These are phyloP conservation scores for Pseudomyrmex concolor DNA, from an alignment of 1,140 invertebrate species.

Conservation along the genomic window DNA sequence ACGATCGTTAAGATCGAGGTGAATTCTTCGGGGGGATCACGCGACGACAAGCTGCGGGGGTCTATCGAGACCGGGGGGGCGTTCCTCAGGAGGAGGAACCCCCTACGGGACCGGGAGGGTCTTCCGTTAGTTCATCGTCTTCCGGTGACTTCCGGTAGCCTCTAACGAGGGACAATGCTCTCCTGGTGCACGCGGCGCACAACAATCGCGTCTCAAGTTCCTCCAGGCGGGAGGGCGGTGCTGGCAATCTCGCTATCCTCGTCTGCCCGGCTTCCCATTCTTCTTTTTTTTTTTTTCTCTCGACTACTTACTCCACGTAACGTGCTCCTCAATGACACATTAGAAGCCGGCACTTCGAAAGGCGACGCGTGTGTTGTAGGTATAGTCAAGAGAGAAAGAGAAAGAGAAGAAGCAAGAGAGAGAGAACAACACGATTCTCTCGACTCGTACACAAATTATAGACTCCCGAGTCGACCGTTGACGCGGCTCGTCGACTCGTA, in stretches of 20 bases:
- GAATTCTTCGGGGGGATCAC: conserved; percentile 31
- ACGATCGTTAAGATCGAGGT: conserved; percentile 75
- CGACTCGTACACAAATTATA: conserved; percentile 83
- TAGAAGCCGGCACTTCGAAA: conserved; percentile 66
- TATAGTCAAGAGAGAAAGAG: conserved; percentile 38
- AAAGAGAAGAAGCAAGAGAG: background rate
- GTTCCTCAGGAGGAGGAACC: conserved; percentile 58
- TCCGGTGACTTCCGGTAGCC: conserved; percentile 84
- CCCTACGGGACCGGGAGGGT: conserved; percentile 64
- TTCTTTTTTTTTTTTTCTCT: conserved; percentile 70
- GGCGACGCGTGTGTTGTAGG: conserved; percentile 41
- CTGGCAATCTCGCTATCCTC: conserved; percentile 65
- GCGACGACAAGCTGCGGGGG: conserved; percentile 68
- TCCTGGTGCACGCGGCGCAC: conserved; percentile 78
- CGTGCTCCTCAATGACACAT: conserved; percentile 74
- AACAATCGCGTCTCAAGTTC: conserved; percentile 86
- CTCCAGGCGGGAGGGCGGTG: conserved; percentile 81
- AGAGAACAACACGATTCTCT: conserved; percentile 67
- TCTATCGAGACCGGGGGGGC: conserved; percentile 49
- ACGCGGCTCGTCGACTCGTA: conserved; percentile 70
- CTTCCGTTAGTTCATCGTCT: conserved; percentile 84
- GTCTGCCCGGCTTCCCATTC: conserved; percentile 53
- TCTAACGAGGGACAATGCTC: conserved; percentile 77
- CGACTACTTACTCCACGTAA: conserved; percentile 72
- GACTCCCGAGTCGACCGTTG: conserved; percentile 82